Percentiles rank a stretch among this genome's conserved stretches.
Evolutionary conservation across 2,797 vertebrate species (phyloP).

Genomic region (Halcyon leucocephala): DNA sequence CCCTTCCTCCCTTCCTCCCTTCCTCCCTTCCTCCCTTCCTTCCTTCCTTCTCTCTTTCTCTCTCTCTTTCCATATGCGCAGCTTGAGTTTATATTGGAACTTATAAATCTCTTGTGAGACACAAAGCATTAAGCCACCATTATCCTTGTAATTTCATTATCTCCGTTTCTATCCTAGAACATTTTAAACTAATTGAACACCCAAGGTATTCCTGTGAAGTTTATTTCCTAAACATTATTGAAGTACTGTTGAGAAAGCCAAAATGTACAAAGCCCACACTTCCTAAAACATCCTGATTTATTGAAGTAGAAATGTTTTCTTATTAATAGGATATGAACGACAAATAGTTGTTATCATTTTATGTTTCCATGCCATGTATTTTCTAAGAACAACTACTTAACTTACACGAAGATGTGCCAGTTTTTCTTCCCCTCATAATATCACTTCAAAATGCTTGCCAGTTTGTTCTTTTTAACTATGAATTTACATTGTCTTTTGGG

Average conservation of each 20-base stretch:
- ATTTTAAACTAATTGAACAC: conserved; percentile 82
- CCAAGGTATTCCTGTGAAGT: conserved; percentile 78
- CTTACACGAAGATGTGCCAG: conserved; percentile 45
- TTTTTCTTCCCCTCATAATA: conserved; percentile 22
- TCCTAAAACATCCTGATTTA: conserved; percentile 77
- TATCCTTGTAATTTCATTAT: conserved; percentile 85
- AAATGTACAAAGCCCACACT: conserved; percentile 78
- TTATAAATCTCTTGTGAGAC: conserved; percentile 80
- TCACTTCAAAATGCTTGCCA: conserved; percentile 28
- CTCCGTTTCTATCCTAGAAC: conserved; percentile 78
- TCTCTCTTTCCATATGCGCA: conserved; percentile 72
- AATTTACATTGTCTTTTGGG: conserved; percentile 41
- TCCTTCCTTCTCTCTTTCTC: too few relatives aligned
- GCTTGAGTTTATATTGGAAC: conserved; percentile 79
- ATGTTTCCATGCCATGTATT: conserved; percentile 62
- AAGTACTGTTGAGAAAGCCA: conserved; percentile 78
- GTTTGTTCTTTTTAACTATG: conserved; percentile 44
- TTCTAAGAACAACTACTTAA: conserved; percentile 61
- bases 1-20: background rate
- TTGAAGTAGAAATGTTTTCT: conserved; percentile 65
- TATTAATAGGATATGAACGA: conserved; percentile 56
- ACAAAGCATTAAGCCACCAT: conserved; percentile 76
- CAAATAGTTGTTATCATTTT: conserved; percentile 72
- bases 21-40: too few relatives aligned
- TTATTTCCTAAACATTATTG: conserved; percentile 80